Percentiles rank a stretch among this genome's conserved stretches.
These are phyloP conservation scores for Muschampia plurimacula DNA, from an alignment of 2,888 invertebrate genomes.

Conservation along the genomic window DNA sequence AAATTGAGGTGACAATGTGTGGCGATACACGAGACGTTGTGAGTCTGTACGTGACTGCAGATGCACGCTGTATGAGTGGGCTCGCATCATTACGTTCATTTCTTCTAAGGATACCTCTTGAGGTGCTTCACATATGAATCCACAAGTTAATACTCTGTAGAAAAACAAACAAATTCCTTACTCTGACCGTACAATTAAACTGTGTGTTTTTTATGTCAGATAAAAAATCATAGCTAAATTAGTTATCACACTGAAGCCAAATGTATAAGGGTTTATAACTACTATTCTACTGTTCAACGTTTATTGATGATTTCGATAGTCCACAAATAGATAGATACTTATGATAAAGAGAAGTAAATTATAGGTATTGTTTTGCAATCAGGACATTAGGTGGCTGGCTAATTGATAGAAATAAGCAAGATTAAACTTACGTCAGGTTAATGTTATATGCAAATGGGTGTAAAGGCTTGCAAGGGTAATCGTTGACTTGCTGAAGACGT, in stretches of 20 bases:
- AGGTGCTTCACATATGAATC: slow-evolving; percentile 85
- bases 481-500: slow-evolving; percentile 72
- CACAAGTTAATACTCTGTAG: slow-evolving; percentile 81
- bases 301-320: too few species aligned
- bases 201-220: too few species aligned
- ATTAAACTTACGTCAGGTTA: slow-evolving; percentile 74
- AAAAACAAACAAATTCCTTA: slow-evolving; percentile 33
- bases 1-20: slow-evolving; percentile 59
- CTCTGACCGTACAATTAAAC: not conserved
- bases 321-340: too few species aligned
- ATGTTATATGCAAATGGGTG: slow-evolving; percentile 77
- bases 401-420: not conserved
- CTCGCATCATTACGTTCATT: slow-evolving; percentile 73
- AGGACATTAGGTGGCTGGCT: not conserved
- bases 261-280: too few species aligned
- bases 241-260: too few species aligned
- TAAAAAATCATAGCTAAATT: too few species aligned
- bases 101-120: slow-evolving; percentile 73
- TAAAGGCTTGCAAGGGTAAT: slow-evolving; percentile 78
- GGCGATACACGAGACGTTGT: slow-evolving; percentile 72
- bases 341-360: too few species aligned
- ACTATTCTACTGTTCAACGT: too few species aligned
- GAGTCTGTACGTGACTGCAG: slow-evolving; percentile 69
- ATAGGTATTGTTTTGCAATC: too few species aligned
- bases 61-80: slow-evolving; percentile 84